A percentile compares a stretch with the other conserved stretches of the same genome.
phyloP scores from a whole-genome alignment of 2,888 invertebrate genomes.

The Chorisops tibialis region DNA sequence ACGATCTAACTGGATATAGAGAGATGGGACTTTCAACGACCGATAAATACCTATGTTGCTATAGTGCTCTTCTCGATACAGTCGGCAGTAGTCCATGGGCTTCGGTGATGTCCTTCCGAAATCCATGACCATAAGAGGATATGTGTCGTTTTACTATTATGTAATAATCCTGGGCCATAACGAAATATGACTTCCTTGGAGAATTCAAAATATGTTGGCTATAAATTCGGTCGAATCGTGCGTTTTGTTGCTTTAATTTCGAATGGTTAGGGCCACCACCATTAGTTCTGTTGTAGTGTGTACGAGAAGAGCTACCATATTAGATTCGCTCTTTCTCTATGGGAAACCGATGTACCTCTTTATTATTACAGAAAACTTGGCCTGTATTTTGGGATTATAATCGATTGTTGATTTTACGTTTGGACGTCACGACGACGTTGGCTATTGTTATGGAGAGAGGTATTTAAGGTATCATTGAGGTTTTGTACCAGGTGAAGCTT shows the following conservation, averaged over 20 bases:
- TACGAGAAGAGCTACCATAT: background rate
- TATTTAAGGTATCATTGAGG: slow-evolving; percentile 14
- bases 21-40: slow-evolving; percentile 30
- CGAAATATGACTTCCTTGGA: slow-evolving; percentile 34
- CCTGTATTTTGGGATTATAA: slow-evolving; percentile 26
- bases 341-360: slow-evolving; percentile 3
- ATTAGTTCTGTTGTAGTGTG: too few relatives aligned
- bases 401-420: slow-evolving; percentile 32
- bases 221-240: slow-evolving; percentile 29
- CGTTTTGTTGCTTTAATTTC: slow-evolving; percentile 19
- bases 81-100: background rate
- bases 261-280: background rate
- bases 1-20: slow-evolving; percentile 21
- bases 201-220: slow-evolving; percentile 31
- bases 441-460: background rate
- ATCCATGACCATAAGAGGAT: slow-evolving; percentile 28
- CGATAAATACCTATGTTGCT: slow-evolving; percentile 7
- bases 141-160: slow-evolving; percentile 30
- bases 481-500: background rate
- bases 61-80: background rate
- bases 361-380: slow-evolving; percentile 25
- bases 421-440: slow-evolving; percentile 4
- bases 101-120: background rate
- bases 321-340: slow-evolving; percentile 5
- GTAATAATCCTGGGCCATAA: slow-evolving; percentile 33